These are phyloP conservation scores for Monochamus saltuarius DNA, from an alignment of 1,140 invertebrate species.

Conservation along the genomic window DNA sequence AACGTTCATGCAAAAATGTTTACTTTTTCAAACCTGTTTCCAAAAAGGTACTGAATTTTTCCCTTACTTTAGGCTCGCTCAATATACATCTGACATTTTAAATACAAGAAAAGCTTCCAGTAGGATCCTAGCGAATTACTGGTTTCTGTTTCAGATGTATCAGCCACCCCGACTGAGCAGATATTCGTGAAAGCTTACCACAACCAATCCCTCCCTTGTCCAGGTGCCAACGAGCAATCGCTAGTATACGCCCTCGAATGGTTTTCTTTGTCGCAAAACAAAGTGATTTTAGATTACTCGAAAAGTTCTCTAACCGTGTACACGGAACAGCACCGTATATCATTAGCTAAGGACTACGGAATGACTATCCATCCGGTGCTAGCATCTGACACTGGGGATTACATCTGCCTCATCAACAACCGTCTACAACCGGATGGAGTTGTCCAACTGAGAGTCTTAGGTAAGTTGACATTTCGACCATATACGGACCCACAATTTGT, in stretches of 20 bases:
- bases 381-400: conserved; percentile 65
- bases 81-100: no score
- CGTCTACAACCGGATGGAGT: conserved; percentile 63
- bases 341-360: conserved; percentile 51
- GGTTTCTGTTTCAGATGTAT: conserved; percentile 4
- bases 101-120: no score
- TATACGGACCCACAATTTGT: no score
- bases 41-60: no score
- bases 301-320: conserved; percentile 59
- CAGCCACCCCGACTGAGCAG: conserved; percentile 1
- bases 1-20: no score
- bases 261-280: conserved; percentile 49
- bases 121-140: no score
- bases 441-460: conserved; percentile 65
- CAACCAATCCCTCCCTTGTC: conserved; percentile 57
- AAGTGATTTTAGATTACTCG: conserved; percentile 56
- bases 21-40: no score
- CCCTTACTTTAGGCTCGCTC: no score
- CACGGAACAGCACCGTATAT: conserved; percentile 42
- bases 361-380: conserved; percentile 63
- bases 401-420: conserved; percentile 68
- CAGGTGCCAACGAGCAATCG: conserved; percentile 65
- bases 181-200: conserved; percentile 9
- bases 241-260: conserved; percentile 65
- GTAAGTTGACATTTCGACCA: conserved; percentile 47